Evolutionary conservation across 1,140 invertebrate species (phyloP).

Genomic region (Panagrolaimus sp.): DNA sequence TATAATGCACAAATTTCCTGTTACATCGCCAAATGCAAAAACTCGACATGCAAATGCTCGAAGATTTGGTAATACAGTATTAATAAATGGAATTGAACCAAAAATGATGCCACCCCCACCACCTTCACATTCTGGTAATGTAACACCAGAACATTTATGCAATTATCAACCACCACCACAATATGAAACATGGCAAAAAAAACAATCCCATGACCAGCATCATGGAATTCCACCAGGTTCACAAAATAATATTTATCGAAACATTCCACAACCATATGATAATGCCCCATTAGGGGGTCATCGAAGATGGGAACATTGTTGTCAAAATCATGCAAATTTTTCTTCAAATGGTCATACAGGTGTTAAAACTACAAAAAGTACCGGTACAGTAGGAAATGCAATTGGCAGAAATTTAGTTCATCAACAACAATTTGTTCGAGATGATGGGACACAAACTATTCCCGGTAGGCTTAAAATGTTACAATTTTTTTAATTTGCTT

Average conservation of each 20-base stretch:
- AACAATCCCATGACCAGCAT: background rate
- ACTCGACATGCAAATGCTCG: conserved; percentile 20
- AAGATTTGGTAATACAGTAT: conserved; percentile 20
- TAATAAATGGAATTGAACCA: conserved; percentile 9
- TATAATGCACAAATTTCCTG: conserved; percentile 18
- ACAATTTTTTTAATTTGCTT: no score
- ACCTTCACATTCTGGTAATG: background rate
- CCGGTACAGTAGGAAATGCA: background rate
- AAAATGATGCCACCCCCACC: conserved; percentile 3
- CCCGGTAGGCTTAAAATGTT: background rate
- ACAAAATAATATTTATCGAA: background rate
- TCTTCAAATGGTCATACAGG: background rate
- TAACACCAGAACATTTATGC: conserved; percentile 16
- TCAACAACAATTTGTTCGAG: background rate
- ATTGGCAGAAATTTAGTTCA: background rate
- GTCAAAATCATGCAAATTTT: background rate
- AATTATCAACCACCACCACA: conserved; percentile 27
- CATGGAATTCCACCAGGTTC: background rate
- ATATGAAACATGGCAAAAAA: conserved; percentile 31
- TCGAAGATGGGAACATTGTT: conserved; percentile 4
- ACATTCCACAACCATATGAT: background rate
- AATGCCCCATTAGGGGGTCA: background rate
- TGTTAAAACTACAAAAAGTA: background rate
- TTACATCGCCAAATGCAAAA: conserved; percentile 33
- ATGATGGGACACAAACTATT: conserved; percentile 26